Percentiles rank a stretch among this genome's conserved stretches.
These are phyloP conservation scores for Tupaia chinensis DNA, from an alignment of 2,113 vertebrate genomes.

Conservation along the genomic window DNA sequence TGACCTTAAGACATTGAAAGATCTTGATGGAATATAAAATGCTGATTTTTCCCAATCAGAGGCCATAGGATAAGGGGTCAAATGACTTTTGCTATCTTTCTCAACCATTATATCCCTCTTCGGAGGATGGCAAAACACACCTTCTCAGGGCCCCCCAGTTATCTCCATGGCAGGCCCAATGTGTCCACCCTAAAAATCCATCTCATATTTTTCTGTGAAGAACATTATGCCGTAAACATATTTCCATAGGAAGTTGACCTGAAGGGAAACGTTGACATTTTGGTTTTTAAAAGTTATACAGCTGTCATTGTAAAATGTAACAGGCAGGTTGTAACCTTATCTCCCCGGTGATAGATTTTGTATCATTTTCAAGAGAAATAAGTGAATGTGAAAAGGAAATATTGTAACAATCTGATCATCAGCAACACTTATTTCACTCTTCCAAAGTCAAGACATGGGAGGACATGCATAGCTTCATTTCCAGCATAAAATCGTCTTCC, in stretches of 20 bases:
- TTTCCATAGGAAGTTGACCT: slow-evolving; percentile 72
- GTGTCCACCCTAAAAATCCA: slow-evolving; percentile 62
- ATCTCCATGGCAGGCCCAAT: slow-evolving; percentile 63
- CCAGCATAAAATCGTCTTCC: slow-evolving; percentile 62
- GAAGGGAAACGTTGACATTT: slow-evolving; percentile 82
- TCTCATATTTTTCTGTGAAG: slow-evolving; percentile 56
- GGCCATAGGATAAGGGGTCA: background rate
- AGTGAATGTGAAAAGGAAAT: slow-evolving; percentile 87
- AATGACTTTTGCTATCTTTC: slow-evolving; percentile 19
- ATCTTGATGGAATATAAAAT: slow-evolving; percentile 18
- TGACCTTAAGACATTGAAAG: background rate
- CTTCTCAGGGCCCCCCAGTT: background rate
- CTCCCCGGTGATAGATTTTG: slow-evolving; percentile 87
- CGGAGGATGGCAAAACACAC: background rate
- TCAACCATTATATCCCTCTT: slow-evolving; percentile 37
- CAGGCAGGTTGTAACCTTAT: slow-evolving; percentile 92
- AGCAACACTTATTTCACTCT: slow-evolving; percentile 72
- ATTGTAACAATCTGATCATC: slow-evolving; percentile 74
- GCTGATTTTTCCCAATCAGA: background rate
- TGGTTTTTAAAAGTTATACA: slow-evolving; percentile 89
- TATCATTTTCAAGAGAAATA: slow-evolving; percentile 91
- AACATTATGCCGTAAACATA: slow-evolving; percentile 78
- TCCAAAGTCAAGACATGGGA: slow-evolving; percentile 75
- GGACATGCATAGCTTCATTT: slow-evolving; percentile 70
- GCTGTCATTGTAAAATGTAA: slow-evolving; percentile 89